These are phyloP conservation scores for Steatornis caripensis DNA, from an alignment of 2,113 vertebrate genomes.

Conservation along the genomic window DNA sequence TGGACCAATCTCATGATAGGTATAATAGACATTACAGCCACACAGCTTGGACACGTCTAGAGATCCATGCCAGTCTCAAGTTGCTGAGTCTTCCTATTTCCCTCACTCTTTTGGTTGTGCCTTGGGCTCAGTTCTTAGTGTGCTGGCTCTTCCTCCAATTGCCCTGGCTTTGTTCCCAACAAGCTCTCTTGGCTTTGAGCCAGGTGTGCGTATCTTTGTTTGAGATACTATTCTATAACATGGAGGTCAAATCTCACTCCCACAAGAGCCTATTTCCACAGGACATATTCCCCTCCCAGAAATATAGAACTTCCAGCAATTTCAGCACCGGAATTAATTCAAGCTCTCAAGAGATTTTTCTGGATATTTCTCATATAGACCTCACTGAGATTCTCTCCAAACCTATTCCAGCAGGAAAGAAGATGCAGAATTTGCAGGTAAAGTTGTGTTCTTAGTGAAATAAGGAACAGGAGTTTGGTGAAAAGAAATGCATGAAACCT, in stretches of 20 bases:
- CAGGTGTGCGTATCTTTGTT: background rate
- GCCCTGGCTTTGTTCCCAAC: background rate
- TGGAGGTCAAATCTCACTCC: background rate
- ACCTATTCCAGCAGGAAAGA: background rate
- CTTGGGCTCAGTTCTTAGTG: background rate
- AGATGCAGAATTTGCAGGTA: background rate
- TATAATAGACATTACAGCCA: background rate
- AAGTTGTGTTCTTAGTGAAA: background rate
- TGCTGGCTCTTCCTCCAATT: background rate
- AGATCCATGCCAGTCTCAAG: accelerated
- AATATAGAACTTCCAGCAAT: background rate
- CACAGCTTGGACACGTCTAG: background rate
- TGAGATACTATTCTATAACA: background rate
- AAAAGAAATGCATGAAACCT: background rate
- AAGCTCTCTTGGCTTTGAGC: background rate
- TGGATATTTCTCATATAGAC: background rate
- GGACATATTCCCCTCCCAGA: background rate
- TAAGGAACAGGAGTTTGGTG: background rate
- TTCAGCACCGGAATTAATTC: background rate
- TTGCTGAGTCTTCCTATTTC: background rate
- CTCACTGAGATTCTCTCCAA: background rate
- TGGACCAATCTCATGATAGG: background rate
- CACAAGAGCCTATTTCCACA: background rate
- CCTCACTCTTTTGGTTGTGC: background rate
- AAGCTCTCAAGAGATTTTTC: background rate